Percentiles rank a stretch among this genome's conserved stretches.
These are phyloP conservation scores for Notechis scutatus DNA, from an alignment of 2,113 vertebrate genomes.

Conservation along the genomic window DNA sequence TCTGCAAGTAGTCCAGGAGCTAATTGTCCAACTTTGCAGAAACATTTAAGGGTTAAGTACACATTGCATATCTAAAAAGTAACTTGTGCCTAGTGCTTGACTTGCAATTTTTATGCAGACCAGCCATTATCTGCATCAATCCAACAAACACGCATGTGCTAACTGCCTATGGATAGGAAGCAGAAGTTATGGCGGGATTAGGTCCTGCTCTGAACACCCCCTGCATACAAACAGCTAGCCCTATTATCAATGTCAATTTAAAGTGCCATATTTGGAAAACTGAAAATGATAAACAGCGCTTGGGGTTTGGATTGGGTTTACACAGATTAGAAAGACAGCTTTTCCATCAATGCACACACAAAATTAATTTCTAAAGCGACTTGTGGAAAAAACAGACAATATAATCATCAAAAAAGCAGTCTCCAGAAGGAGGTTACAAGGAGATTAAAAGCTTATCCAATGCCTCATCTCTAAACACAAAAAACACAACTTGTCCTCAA, in stretches of 20 bases:
- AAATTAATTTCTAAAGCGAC: conserved; percentile 32
- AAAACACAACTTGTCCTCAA: not conserved
- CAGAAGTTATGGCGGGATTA: not conserved
- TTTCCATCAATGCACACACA: conserved; percentile 28
- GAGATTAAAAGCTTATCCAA: not conserved
- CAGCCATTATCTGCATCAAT: not conserved
- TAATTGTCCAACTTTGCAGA: conserved; percentile 27
- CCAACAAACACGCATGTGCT: not conserved
- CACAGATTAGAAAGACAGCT: conserved; percentile 32
- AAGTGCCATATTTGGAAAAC: conserved; percentile 57
- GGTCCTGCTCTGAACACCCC: not conserved
- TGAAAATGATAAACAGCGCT: not conserved
- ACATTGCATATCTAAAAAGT: not conserved
- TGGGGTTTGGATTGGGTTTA: not conserved
- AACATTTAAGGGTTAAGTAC: not conserved
- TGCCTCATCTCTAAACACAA: conserved; percentile 16
- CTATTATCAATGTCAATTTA: not conserved
- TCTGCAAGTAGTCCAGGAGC: conserved; percentile 39
- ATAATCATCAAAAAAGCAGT: not conserved
- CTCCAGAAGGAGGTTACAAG: not conserved
- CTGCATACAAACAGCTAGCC: conserved; percentile 1
- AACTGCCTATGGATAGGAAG: not conserved
- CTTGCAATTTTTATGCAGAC: not conserved
- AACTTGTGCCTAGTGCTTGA: not conserved
- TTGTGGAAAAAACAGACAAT: not conserved